Percentiles rank a stretch among this genome's conserved stretches.
Conservation (phyloP, 2,888 invertebrate genomes). For the Sisyra terminalis region DNA sequence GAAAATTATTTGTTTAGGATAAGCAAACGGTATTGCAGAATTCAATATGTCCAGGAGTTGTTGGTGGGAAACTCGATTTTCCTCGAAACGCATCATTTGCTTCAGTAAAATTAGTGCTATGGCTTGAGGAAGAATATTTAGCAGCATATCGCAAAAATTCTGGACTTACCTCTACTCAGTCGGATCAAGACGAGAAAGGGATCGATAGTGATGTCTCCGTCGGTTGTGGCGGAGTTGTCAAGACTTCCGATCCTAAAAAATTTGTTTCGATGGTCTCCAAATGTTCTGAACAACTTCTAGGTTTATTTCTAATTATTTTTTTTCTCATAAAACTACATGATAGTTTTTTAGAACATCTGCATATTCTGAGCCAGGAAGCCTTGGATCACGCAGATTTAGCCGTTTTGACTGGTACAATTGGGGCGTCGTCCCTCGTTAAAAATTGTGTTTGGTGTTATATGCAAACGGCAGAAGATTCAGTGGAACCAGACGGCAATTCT, state of each 20-base stretch:
- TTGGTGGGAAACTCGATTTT: slow-evolving; percentile 66
- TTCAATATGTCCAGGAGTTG: slow-evolving; percentile 59
- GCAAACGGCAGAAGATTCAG: slow-evolving; percentile 28
- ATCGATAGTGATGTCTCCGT: slow-evolving; percentile 26
- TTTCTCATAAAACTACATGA: background rate
- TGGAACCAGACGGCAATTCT: slow-evolving; percentile 10
- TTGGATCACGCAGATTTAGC: slow-evolving; percentile 71
- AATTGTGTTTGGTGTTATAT: slow-evolving; percentile 66
- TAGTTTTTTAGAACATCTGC: slow-evolving; percentile 48
- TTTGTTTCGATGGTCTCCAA: slow-evolving; percentile 54
- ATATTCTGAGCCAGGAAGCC: slow-evolving; percentile 65
- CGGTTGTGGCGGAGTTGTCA: slow-evolving; percentile 41
- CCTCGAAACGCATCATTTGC: slow-evolving; percentile 73
- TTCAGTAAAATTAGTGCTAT: slow-evolving; percentile 64
- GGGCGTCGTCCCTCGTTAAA: slow-evolving; percentile 61
- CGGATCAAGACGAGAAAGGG: slow-evolving; percentile 25
- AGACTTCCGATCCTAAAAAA: slow-evolving; percentile 60
- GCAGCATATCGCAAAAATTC: slow-evolving; percentile 56
- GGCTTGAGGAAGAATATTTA: slow-evolving; percentile 72
- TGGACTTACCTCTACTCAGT: slow-evolving; percentile 30
- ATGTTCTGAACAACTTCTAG: slow-evolving; percentile 52
- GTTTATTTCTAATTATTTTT: slow-evolving; percentile 20
- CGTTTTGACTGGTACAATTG: slow-evolving; percentile 63
- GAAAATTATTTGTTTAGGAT: slow-evolving; percentile 27
- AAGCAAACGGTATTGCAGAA: slow-evolving; percentile 64